Base-by-base conservation (phyloP, 2,888 invertebrate species). In the Lithodes maja region DNA sequence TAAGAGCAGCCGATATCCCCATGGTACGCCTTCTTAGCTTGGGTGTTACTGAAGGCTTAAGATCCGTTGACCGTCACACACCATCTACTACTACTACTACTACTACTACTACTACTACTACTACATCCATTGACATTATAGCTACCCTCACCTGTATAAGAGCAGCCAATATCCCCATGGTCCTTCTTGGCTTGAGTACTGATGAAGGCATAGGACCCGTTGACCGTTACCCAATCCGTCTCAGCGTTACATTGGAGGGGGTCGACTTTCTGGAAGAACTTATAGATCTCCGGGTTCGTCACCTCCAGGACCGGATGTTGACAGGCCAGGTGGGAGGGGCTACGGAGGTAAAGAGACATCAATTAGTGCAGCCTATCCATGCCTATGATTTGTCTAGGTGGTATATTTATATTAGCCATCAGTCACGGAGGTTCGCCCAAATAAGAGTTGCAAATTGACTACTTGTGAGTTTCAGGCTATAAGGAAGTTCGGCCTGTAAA, bases 31-130 rank as follows among this genome's bases (percentile, higher is more conserved):
- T 90, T 78, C 89, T 93, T 94, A 0, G 95, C 95, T 87, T 93
- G 93, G 3, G 94, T 93, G 75, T 95, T 94, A 87, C 96, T 95
- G 83, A 93, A 93, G 90, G 95, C 95, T 50, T 93, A 93, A 93
- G 95, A 95, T 93, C 97, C 97, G 93, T 95, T 95, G 92, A 97
- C 96, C 92, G 94, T 95, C 1, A 98, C 97, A 98, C 98, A 98
- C 33, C 33, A 33, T 33, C 33, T 33, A 0, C 33, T 33, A 33
- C 33, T 33, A 33, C 33, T 33, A 33, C 33, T 33, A 33, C 33
- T 33, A 33, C 33, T 33, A 33, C 33, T 33, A 33, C 33, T 33
- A 33, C 33, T 33, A 33, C 33, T 33, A 33, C 33, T 33, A 33
- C 33, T 33, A 33, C 33, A 33, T 33, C 33, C 33, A 33, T 33